Percentiles rank a stretch among this genome's conserved stretches.
Conservation (phyloP, 2,113 vertebrate genomes). For the Upupa epops region DNA sequence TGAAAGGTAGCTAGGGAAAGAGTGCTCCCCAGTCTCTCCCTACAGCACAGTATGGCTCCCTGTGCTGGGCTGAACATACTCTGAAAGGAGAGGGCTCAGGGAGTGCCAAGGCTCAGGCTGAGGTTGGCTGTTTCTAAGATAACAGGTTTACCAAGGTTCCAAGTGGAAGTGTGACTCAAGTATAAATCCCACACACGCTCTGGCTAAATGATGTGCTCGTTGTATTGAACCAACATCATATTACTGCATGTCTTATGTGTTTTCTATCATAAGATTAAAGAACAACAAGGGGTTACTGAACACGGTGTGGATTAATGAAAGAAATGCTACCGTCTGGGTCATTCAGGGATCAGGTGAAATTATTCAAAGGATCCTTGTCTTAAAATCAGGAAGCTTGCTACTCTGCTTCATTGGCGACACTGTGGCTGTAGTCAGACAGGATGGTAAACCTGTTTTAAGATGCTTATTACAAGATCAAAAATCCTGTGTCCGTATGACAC, state of each 20-base stretch:
- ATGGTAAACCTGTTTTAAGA: constrained; percentile 35
- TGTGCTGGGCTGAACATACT: not conserved
- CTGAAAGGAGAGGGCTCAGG: not conserved
- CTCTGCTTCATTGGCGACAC: not conserved
- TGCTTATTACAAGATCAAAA: constrained; percentile 56
- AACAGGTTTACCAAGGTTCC: not conserved
- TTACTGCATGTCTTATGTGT: not conserved
- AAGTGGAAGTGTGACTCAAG: not conserved
- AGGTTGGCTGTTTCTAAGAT: not conserved
- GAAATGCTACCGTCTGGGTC: not conserved
- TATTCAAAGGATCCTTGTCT: not conserved
- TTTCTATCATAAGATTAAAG: not conserved
- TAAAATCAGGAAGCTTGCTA: not conserved
- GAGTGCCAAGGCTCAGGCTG: not conserved
- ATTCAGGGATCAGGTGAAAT: not conserved
- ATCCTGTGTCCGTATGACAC: constrained; percentile 52
- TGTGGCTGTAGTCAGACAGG: not conserved
- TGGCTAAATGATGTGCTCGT: not conserved
- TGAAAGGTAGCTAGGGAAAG: not conserved
- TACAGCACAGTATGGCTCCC: not conserved
- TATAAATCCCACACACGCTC: not conserved
- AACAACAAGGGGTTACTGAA: not conserved
- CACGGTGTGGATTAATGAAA: not conserved
- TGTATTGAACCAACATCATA: not conserved
- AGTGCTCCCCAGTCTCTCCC: not conserved